Percentiles rank a stretch among this genome's conserved stretches.
Conservation (phyloP, 2,797 vertebrate genomes). For the Coilia nasus region DNA sequence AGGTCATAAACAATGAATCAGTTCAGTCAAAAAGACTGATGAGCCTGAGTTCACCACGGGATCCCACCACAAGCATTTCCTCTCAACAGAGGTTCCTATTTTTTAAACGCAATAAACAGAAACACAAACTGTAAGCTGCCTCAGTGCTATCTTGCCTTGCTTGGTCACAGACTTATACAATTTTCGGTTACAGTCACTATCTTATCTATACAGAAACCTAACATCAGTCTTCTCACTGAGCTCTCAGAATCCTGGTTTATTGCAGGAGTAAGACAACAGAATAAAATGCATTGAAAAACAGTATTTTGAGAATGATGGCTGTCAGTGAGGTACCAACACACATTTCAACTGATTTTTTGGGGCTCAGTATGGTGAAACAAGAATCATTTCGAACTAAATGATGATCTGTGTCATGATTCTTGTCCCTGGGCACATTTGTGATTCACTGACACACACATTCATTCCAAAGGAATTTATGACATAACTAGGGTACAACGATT, state of each 20-base stretch:
- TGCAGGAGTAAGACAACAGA: background rate
- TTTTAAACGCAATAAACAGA: background rate
- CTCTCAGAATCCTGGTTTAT: background rate
- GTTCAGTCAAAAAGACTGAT: background rate
- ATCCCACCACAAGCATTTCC: background rate
- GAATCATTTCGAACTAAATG: background rate
- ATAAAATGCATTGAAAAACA: background rate
- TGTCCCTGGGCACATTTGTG: background rate
- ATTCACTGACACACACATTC: background rate
- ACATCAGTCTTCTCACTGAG: background rate
- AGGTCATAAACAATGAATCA: background rate
- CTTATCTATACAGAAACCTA: background rate
- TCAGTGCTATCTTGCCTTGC: background rate
- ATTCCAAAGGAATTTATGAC: conserved; percentile 9
- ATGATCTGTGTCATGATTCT: background rate
- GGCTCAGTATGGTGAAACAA: background rate
- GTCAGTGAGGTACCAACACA: background rate
- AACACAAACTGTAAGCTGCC: background rate
- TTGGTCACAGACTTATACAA: background rate
- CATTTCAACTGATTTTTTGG: background rate
- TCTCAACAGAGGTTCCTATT: background rate
- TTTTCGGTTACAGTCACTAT: background rate
- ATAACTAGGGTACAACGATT: background rate
- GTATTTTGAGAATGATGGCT: background rate
- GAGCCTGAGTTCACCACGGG: background rate